Percentiles rank a stretch among this genome's conserved stretches.
Conservation (phyloP, 2,113 vertebrate species). For the Sciurus niger region DNA sequence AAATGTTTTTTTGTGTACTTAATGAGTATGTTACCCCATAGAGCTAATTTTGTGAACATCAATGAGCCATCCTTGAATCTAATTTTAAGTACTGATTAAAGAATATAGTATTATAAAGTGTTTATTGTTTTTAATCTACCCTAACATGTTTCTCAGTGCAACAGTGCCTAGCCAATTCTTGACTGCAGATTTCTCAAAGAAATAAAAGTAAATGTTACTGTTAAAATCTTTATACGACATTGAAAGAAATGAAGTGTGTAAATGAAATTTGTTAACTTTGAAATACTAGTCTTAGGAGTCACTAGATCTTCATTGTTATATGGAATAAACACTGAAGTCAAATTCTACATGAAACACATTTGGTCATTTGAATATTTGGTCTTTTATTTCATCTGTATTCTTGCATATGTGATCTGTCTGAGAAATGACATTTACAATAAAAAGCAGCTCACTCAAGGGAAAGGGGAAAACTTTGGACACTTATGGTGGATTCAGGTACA, state of each 20-base stretch:
- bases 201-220: background rate
- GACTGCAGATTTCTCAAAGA: conserved; percentile 5
- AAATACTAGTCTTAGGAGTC: background rate
- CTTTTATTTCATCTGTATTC: conserved; percentile 14
- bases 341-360: background rate
- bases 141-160: background rate
- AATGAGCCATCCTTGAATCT: background rate
- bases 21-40: background rate
- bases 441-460: background rate
- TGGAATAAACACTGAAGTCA: background rate
- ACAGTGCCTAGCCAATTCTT: background rate
- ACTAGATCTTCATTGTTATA: background rate
- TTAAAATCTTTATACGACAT: conserved; percentile 21
- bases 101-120: background rate
- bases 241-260: background rate
- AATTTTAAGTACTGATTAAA: conserved; percentile 44
- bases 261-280: background rate
- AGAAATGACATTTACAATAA: conserved; percentile 50
- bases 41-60: conserved; percentile 25
- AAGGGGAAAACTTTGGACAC: background rate
- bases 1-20: conserved; percentile 10
- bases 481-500: background rate
- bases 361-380: background rate
- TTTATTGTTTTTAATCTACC: conserved; percentile 9
- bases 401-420: background rate